These are phyloP conservation scores for Drosophila monieri DNA, from an alignment of 2,888 invertebrate genomes.

Conservation along the genomic window DNA sequence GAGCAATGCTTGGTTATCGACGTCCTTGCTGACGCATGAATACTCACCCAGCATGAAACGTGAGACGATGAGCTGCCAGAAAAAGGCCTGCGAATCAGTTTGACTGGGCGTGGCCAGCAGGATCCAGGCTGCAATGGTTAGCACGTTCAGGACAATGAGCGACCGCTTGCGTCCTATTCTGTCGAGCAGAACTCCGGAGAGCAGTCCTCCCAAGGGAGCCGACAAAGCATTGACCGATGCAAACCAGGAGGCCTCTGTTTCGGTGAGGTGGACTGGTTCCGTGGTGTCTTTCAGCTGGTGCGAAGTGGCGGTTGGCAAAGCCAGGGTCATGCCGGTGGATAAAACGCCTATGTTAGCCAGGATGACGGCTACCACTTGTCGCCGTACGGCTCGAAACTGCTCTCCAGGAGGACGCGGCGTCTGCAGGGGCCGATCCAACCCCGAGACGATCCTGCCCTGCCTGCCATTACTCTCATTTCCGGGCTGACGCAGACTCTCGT, in stretches of 20 bases:
- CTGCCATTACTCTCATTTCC: slow-evolving; percentile 27
- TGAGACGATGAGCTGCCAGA: slow-evolving; percentile 79
- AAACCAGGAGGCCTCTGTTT: slow-evolving; percentile 82
- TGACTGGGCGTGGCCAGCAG: slow-evolving; percentile 79
- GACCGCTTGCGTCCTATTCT: slow-evolving; percentile 82
- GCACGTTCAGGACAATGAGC: slow-evolving; percentile 78
- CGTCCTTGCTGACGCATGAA: neutral
- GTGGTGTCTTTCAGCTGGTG: slow-evolving; percentile 70
- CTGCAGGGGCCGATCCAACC: slow-evolving; percentile 56
- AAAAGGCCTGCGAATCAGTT: slow-evolving; percentile 63
- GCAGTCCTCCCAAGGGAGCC: slow-evolving; percentile 82
- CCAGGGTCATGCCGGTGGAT: slow-evolving; percentile 81
- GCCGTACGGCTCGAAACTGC: slow-evolving; percentile 76
- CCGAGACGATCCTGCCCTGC: slow-evolving; percentile 60
- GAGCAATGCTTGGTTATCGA: neutral
- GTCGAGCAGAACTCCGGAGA: slow-evolving; percentile 81
- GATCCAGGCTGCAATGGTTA: slow-evolving; percentile 80
- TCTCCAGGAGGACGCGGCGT: slow-evolving; percentile 76
- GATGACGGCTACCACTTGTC: slow-evolving; percentile 81
- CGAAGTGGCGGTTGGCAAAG: slow-evolving; percentile 81
- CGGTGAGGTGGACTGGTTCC: slow-evolving; percentile 71
- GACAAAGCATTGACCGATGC: slow-evolving; percentile 82
- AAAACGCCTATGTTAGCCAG: slow-evolving; percentile 82
- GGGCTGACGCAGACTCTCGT: slow-evolving; percentile 35
- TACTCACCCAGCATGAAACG: slow-evolving; percentile 82